Base-by-base conservation (phyloP, 2,888 invertebrate genomes). In the Andrena chrysosceles region DNA sequence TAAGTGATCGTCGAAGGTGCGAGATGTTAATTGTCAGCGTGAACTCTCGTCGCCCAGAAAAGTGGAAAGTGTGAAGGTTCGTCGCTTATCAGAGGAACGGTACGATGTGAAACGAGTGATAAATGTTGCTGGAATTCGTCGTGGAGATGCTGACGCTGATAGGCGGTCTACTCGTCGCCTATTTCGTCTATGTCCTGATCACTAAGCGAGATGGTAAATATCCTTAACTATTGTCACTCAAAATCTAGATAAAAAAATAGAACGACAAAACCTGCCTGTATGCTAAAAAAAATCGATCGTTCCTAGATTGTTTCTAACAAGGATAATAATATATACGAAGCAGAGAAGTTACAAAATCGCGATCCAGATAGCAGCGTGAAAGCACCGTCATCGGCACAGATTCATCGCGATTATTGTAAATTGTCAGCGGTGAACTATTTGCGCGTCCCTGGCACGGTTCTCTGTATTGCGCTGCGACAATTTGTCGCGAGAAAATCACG, bases 61-160 rank as follows among this genome's bases (percentile, higher is more conserved):
- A 74, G 73, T 48, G 48, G 29, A 54, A 76, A 35, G 70, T 68
- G 70, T 26, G 81, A 59, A 49, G 20, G 31, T 67, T 52, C 33
- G 35, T 68, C 67, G 13, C 23, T 66, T 13, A 42, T 42, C 42
- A 16, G 42, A 48, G 33, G 29, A 8, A 59, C 16, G 79, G 82
- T 84, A 83, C 66, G 74, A 91, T 89, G 90, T 85, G 87, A 90
- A 88, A 81, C 81, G 72, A 81, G 83, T 81, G 85, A 85, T 91
- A 91, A 90, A 92, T 92, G 92, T 91, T 91, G 87, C 88, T 90
- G 84, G 90, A 90, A 90, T 69, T 91, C 60, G 74, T 91, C 70
- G 85, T 89, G 85, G 92, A 93, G 83, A 93, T 93, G 92, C 89
- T 93, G 91, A 91, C 91, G 83, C 83, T 93, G 82, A 90, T 93